Evolutionary conservation across 2,797 vertebrate genomes (phyloP).

Genomic region (Atherinosoma microstoma): DNA sequence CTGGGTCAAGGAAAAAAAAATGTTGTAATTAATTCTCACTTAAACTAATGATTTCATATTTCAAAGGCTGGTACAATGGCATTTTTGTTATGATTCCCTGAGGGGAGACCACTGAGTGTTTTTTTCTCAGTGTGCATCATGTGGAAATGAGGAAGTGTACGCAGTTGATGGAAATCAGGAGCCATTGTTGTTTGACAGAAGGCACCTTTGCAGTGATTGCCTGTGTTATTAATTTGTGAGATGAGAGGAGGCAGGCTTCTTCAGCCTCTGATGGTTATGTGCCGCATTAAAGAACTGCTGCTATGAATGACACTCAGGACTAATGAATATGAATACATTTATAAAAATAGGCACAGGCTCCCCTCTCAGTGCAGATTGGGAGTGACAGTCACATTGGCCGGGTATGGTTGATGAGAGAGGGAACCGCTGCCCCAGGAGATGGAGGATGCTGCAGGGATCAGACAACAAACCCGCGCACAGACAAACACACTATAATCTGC

Average conservation of each 20-base stretch:
- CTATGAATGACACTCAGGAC: slow-evolving; percentile 81
- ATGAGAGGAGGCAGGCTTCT: slow-evolving; percentile 77
- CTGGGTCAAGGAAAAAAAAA: slow-evolving; percentile 72
- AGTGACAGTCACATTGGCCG: slow-evolving; percentile 81
- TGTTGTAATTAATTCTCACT: slow-evolving; percentile 83
- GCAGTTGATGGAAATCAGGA: slow-evolving; percentile 75
- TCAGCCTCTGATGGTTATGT: slow-evolving; percentile 72
- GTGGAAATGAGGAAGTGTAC: slow-evolving; percentile 55
- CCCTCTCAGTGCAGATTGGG: slow-evolving; percentile 75
- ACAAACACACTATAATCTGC: slow-evolving; percentile 27
- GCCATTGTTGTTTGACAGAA: slow-evolving; percentile 82
- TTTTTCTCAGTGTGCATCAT: slow-evolving; percentile 16
- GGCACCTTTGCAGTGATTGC: slow-evolving; percentile 83
- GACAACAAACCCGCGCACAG: slow-evolving; percentile 51
- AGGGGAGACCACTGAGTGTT: slow-evolving; percentile 45
- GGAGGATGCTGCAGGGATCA: slow-evolving; percentile 68
- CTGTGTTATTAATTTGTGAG: slow-evolving; percentile 81
- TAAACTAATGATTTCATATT: slow-evolving; percentile 81
- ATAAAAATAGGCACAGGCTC: slow-evolving; percentile 80
- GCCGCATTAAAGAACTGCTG: slow-evolving; percentile 73
- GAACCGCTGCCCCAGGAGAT: slow-evolving; percentile 70
- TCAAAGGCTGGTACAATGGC: slow-evolving; percentile 69
- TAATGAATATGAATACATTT: slow-evolving; percentile 85
- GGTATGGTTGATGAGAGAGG: slow-evolving; percentile 76
- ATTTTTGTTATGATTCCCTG: slow-evolving; percentile 68